These are phyloP conservation scores for Papilio polytes DNA, from an alignment of 1,140 invertebrate genomes.

Conservation along the genomic window DNA sequence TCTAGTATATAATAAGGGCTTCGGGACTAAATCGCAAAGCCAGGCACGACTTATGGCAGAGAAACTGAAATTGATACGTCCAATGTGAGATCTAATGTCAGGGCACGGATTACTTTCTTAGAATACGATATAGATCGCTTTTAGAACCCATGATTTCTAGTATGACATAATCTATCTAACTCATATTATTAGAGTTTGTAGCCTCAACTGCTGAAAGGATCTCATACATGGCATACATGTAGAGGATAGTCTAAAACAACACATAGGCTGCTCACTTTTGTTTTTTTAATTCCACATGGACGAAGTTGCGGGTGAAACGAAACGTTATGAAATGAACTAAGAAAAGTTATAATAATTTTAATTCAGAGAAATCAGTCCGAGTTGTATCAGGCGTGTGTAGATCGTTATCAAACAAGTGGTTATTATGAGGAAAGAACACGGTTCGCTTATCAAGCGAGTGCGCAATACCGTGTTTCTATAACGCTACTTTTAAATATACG, in stretches of 20 bases:
- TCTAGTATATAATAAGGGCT: background rate
- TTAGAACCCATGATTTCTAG: too few species aligned
- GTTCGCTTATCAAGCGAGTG: conserved; percentile 24
- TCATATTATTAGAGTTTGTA: too few species aligned
- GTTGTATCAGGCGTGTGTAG: background rate
- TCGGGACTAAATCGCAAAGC: background rate
- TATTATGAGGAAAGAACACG: conserved; percentile 15
- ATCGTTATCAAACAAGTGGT: conserved; percentile 27
- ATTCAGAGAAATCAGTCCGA: background rate
- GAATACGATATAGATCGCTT: background rate
- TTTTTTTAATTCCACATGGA: too few species aligned
- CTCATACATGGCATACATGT: too few species aligned
- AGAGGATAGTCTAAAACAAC: too few species aligned
- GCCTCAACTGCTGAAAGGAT: too few species aligned
- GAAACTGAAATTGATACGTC: conserved; percentile 3
- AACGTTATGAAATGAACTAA: background rate
- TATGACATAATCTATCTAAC: too few species aligned
- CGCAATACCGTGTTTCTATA: conserved; percentile 15
- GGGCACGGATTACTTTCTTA: conserved; percentile 11
- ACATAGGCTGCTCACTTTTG: too few species aligned
- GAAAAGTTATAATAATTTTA: background rate
- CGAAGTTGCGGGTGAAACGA: too few species aligned
- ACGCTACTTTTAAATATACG: conserved; percentile 15
- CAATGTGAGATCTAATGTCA: background rate
- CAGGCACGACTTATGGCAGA: background rate